Evolutionary conservation across 2,797 vertebrate species (phyloP).

Genomic region (Falco cherrug): DNA sequence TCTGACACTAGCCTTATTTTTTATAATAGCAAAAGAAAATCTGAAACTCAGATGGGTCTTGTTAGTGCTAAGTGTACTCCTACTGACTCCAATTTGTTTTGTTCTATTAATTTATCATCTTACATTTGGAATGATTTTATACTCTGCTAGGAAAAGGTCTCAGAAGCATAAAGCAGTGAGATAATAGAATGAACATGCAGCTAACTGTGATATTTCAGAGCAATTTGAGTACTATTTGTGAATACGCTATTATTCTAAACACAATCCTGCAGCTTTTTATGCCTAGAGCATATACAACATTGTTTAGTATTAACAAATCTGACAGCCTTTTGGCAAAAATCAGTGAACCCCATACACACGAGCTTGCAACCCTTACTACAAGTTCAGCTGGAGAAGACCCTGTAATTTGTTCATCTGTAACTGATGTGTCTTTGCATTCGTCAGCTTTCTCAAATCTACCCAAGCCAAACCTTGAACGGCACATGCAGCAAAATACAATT

Average conservation of each 20-base stretch:
- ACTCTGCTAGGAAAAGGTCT: constrained; percentile 50
- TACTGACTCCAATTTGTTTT: constrained; percentile 52
- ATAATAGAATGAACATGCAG: constrained; percentile 42
- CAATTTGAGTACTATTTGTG: neutral
- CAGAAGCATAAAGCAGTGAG: constrained; percentile 44
- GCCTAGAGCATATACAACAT: neutral
- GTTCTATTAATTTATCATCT: constrained; percentile 61
- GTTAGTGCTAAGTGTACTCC: constrained; percentile 54
- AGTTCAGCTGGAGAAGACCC: neutral
- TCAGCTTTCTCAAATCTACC: neutral
- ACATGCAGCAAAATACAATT: neutral
- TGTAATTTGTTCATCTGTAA: neutral
- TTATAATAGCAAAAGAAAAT: constrained; percentile 41
- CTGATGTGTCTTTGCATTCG: neutral
- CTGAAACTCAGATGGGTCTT: constrained; percentile 60
- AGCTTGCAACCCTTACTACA: neutral
- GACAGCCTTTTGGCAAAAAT: neutral
- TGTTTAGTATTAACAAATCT: neutral
- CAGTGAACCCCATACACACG: neutral
- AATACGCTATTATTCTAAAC: constrained; percentile 33
- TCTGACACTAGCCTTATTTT: constrained; percentile 38
- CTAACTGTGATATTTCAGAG: constrained; percentile 48
- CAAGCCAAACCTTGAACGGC: neutral
- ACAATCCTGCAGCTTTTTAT: neutral
- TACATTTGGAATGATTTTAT: constrained; percentile 40